Evolutionary conservation across 2,888 invertebrate genomes (phyloP), one percentile per base, ranked within the genome.

Genomic region (Argyresthia albistria): DNA sequence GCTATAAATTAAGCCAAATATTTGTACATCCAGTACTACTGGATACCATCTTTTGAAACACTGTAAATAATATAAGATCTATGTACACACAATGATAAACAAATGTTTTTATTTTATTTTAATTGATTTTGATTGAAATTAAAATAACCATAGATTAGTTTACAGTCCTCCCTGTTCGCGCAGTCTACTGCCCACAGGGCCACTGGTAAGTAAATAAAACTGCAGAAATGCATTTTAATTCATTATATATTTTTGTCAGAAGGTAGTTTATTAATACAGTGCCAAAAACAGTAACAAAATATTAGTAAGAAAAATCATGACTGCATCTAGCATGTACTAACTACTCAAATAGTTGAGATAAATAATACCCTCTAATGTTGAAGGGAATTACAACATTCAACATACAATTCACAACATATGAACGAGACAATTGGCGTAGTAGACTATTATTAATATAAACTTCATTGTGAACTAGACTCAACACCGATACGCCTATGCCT

Each of bases 231-330:
- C 61, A 56, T 66, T 71, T 80, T 80, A 78, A 80, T 69, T 84
- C 71, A 84, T 86, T 80, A 86, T 83, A 87, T 84, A 84, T 84
- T 82, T 83, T 86, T 83, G 81, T 86, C 86, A 84, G 86, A 86
- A 84, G 87, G 80, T 87, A 84, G 84, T 51, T 51, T 51, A 43
- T 86, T 87, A 86, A 86, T 86, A 84, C 80, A 81, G 87, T 86
- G 87, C 86, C 84, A 82, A 86, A 54, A 84, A 84, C 83, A 83
- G 77, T 84, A 87, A 87, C 84, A 87, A 87, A 80, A 80, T 70
- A 86, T 87, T 87, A 87, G 86, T 84, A 83, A 75, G 80, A 84
- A 81, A 82, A 83, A 80, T 75, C 67, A 82, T 74, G 76, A 73
- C 76, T 80, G 86, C 83, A 84, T 78, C 87, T 87, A 87, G 87